Evolutionary conservation across 1,140 invertebrate genomes (phyloP), one percentile per base, ranked within the genome.

Genomic region (Drosophila dunni): DNA sequence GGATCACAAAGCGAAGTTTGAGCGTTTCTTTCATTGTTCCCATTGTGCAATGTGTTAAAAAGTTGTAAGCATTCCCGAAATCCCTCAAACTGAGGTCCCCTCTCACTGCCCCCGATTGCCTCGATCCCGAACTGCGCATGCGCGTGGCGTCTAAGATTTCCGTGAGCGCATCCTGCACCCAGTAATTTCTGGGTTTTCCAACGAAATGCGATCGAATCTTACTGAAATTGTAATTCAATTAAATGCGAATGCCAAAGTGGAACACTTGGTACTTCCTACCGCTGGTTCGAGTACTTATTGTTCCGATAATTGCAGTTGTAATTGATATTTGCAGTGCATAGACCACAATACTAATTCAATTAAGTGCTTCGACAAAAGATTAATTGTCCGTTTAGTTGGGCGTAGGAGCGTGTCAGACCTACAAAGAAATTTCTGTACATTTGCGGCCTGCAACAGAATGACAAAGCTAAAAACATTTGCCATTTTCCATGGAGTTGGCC

Each of bases 151-250:
- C 65, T 89, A 73, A 57, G 68, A 71, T 89, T 89, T 89, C 85
- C 51, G 40, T n/a, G 15, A 24, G 29, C 64, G 65, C 68, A 88
- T 79, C 76, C 68, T 81, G 82, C 83, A 86, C 83, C 83, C 79
- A 86, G 74, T 33, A 29, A 13, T 56, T 33, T 79, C 24, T 61
- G 33, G 46, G 44, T 50, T 63, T 50, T 53, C 17, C 24, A 40
- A 38, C 24, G 63, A 54, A 66, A 53, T 53, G 53, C 46, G 45
- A 33, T 44, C 10, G 24, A 51, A 50, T 74, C 51, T 79, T 82
- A 60, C 46, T 84, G 81, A 89, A 89, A 84, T 89, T 89, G 84
- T 89, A 89, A 89, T 89, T 84, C 81, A 89, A 89, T 89, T 89
- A 89, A 78, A 79, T 74, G 33, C 58, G 62, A 57, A 69, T 67